These are phyloP conservation scores for Eulemur mongoz DNA, from an alignment of 2,797 vertebrate species.

Conservation along the genomic window DNA sequence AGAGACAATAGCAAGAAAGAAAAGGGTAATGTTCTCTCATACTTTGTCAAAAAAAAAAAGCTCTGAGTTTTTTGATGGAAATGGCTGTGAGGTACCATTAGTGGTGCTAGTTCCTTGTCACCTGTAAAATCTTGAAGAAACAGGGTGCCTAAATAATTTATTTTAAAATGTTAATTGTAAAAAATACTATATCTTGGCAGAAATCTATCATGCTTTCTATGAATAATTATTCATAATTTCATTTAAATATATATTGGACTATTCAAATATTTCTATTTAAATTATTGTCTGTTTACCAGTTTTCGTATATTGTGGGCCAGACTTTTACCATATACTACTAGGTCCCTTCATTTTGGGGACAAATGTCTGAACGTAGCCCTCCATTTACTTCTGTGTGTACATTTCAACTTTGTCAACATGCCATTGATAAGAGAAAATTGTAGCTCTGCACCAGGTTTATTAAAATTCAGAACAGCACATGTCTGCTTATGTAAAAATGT, in stretches of 20 bases:
- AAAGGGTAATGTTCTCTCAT: background rate
- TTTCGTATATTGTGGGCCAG: background rate
- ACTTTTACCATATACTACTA: background rate
- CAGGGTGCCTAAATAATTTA: background rate
- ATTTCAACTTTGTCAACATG: conserved; percentile 26
- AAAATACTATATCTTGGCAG: background rate
- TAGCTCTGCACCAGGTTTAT: conserved; percentile 7
- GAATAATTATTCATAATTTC: background rate
- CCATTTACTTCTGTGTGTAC: background rate
- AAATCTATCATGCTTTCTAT: background rate
- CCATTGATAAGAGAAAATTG: background rate
- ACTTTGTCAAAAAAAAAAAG: background rate
- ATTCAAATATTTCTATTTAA: conserved; percentile 3
- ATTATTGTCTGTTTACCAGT: background rate
- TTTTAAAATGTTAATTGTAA: background rate
- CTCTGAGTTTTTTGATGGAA: background rate
- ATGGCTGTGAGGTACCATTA: background rate
- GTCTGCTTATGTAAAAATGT: conserved; percentile 30
- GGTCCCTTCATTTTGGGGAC: background rate
- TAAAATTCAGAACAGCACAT: conserved; percentile 51
- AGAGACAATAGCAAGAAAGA: background rate
- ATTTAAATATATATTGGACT: background rate
- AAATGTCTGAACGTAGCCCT: background rate
- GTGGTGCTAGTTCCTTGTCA: background rate
- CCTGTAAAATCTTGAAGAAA: background rate